Percentiles rank a stretch among this genome's conserved stretches.
phyloP scores from a whole-genome alignment of 2,888 invertebrate species.

The Phlogophora meticulosa region DNA sequence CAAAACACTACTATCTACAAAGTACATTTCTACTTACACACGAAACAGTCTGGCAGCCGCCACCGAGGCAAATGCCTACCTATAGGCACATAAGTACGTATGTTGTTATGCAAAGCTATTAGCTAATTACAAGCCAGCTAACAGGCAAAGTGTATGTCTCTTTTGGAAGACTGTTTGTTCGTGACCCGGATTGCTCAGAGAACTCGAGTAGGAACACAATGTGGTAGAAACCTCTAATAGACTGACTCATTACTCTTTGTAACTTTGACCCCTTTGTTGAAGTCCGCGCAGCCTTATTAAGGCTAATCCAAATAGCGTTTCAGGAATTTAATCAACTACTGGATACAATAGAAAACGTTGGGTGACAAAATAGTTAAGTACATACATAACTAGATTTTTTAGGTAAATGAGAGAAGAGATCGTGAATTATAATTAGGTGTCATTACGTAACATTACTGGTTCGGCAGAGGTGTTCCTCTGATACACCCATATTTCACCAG shows the following conservation, averaged over 20 bases:
- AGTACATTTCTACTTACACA: not conserved
- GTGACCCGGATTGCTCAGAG: constrained; percentile 32
- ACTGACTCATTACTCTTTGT: constrained; percentile 5
- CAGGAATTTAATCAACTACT: constrained; percentile 3
- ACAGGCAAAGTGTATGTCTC: constrained; percentile 16
- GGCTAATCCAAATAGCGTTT: not conserved
- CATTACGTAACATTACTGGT: no score
- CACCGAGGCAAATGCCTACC: not conserved
- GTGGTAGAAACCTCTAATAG: constrained; percentile 12
- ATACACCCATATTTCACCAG: no score
- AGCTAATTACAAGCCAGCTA: constrained; percentile 44
- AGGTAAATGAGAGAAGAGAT: no score
- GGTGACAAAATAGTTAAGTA: no score
- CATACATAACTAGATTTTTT: no score
- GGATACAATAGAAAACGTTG: no score
- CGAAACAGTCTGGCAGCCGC: not conserved
- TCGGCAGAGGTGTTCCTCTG: no score
- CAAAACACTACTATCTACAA: not conserved
- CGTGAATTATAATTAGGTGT: no score
- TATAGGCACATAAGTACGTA: not conserved
- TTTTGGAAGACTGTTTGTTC: constrained; percentile 15
- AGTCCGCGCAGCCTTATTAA: not conserved
- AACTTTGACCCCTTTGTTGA: constrained; percentile 21
- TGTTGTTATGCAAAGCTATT: constrained; percentile 30
- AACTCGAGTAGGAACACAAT: not conserved